Percentiles rank a stretch among this genome's conserved stretches.
Evolutionary conservation across 35 echinoderm and acorn worm genomes (phyloP).

Genomic region (Heliocidaris tuberculata): DNA sequence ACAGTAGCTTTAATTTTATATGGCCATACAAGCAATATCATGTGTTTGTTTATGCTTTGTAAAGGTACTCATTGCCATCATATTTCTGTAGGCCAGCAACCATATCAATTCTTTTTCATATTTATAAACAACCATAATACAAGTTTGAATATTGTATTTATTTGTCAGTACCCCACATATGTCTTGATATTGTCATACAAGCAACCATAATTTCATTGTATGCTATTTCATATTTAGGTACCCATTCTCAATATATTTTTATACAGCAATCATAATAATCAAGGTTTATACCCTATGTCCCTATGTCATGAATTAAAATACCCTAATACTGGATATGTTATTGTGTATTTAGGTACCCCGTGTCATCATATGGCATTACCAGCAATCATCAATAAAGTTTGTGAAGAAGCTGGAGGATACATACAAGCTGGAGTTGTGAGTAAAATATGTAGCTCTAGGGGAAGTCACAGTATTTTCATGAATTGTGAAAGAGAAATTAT

Average conservation of each 20-base stretch:
- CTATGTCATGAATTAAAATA: too few species aligned
- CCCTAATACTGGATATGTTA: not conserved
- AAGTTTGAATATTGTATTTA: not conserved
- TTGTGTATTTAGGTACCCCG: slow-evolving; percentile 59
- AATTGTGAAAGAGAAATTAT: not conserved
- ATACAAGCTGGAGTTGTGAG: slow-evolving; percentile 64
- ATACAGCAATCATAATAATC: not conserved
- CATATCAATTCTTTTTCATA: not conserved
- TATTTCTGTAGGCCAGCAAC: too few species aligned
- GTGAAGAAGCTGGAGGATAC: slow-evolving; percentile 58
- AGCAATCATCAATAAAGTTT: slow-evolving; percentile 59
- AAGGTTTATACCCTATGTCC: not conserved
- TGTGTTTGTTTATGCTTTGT: too few species aligned
- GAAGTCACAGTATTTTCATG: not conserved
- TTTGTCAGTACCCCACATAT: not conserved
- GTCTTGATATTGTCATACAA: too few species aligned
- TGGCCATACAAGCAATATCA: too few species aligned
- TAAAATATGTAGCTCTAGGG: not conserved
- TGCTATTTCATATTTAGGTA: not conserved
- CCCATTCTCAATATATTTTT: not conserved
- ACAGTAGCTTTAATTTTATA: too few species aligned
- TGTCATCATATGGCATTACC: slow-evolving; percentile 46
- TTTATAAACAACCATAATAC: not conserved
- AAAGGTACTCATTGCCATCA: too few species aligned
- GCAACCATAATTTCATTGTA: not conserved